Base-by-base conservation (phyloP, 2,888 invertebrate genomes). In the Synanthedon tipuliformis region DNA sequence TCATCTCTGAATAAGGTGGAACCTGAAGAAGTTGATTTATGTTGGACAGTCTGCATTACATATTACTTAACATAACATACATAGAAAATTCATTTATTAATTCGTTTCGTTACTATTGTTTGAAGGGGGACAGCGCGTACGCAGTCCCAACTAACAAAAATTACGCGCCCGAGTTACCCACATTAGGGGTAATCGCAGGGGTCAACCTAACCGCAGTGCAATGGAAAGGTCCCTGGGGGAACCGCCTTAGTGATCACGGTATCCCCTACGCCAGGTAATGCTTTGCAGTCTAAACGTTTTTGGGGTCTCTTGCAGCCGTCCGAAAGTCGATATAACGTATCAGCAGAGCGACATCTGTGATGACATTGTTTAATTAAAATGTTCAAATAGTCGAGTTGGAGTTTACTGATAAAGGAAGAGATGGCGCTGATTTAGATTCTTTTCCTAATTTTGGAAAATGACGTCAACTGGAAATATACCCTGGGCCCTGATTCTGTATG, bases 211-310 rank as follows among this genome's bases (percentile, higher is more conserved):
- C 23, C 23, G 23, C 23, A 56, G 56, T 56, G 56, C 54, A 56
- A 56, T 56, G 54, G 54, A 18, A 41, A 34, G 51, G 56, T 51
- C 53, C 52, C 53, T 56, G 53, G 52, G 51, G 56, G 54, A 55
- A 56, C 56, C 54, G 54, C 54, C 54, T 56, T 54, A 51, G 45
- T 56, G 54, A 53, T 54, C 51, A 54, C 49, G 51, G 54, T 54
- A 45, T 54, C 51, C 51, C 54, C 54, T 54, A 56, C 54, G 54
- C 56, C 53, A 56, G 56, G 53, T 53, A 56, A 54, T 56, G 54
- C 16, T 48, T 54, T 34, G 15, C 18, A 1, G 8, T 5, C 18
- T 2, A 51, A 15, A 13, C 7, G 16, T 15, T 7, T 23, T n/a
- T 5, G 12, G 27, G 13, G 23, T 11, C n/a, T n/a, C 11, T n/a